phyloP scores from a whole-genome alignment of 2,113 vertebrate species.

The Prochilodus magdalenae region DNA sequence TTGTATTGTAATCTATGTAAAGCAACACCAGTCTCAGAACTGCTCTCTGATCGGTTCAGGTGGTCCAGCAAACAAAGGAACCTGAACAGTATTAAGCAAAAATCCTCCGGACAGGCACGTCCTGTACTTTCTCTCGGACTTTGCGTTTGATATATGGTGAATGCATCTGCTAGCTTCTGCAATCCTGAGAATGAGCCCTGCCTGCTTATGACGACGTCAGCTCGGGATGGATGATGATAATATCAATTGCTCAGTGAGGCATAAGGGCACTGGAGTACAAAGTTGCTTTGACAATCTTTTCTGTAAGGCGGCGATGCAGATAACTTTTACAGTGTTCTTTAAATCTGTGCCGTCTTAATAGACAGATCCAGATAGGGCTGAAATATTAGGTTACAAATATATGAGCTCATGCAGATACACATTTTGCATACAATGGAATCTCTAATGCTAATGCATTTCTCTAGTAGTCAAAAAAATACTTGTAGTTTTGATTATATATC shows the following conservation, averaged over 20 bases:
- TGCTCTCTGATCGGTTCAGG: background rate
- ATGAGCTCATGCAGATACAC: background rate
- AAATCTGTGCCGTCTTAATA: background rate
- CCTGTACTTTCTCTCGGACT: background rate
- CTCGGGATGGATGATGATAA: slow-evolving; percentile 27
- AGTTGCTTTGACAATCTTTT: slow-evolving; percentile 27
- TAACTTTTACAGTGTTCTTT: slow-evolving; percentile 19
- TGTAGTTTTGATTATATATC: background rate
- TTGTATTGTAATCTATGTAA: background rate
- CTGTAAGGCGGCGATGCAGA: slow-evolving; percentile 21
- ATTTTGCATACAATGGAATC: background rate
- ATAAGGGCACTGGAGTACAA: slow-evolving; percentile 21
- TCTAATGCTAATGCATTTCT: background rate
- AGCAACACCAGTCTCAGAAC: background rate
- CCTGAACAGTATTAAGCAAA: background rate
- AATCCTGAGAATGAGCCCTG: slow-evolving; percentile 2
- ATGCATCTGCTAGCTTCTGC: background rate
- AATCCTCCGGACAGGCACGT: background rate
- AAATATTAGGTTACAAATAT: slow-evolving; percentile 1
- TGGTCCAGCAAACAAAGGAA: background rate
- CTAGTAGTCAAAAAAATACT: background rate
- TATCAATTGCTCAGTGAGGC: slow-evolving; percentile 43
- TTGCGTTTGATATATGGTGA: slow-evolving; percentile 3
- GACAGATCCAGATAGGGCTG: background rate
- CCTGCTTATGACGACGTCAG: slow-evolving; percentile 23